These are phyloP conservation scores for Malthinus flaveolus DNA, from an alignment of 2,888 invertebrate species.

Conservation along the genomic window DNA sequence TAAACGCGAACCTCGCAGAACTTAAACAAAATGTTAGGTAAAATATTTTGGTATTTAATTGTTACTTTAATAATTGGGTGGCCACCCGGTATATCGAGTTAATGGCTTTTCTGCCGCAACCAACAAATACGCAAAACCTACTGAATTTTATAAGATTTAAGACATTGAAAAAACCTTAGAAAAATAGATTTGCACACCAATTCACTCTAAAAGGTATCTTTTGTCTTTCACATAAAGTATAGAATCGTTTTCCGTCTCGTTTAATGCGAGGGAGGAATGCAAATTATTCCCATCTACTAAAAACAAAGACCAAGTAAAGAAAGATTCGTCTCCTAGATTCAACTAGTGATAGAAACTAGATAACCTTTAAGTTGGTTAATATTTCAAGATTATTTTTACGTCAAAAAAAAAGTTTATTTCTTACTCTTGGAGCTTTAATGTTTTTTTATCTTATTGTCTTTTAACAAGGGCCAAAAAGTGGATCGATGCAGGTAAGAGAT, in stretches of 20 bases:
- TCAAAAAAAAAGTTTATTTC: too few species aligned
- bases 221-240: constrained; percentile 10
- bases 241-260: constrained; percentile 15
- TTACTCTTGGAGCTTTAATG: too few species aligned
- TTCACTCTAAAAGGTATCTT: constrained; percentile 18
- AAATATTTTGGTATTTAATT: too few species aligned
- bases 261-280: constrained; percentile 16
- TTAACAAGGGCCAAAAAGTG: too few species aligned
- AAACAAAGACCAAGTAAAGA: constrained; percentile 8
- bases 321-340: constrained; percentile 1
- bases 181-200: constrained; percentile 16
- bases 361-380: constrained; percentile 1
- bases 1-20: too few species aligned
- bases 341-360: constrained; percentile 4
- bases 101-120: constrained; percentile 3
- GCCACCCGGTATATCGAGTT: not conserved
- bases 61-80: too few species aligned
- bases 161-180: constrained; percentile 8
- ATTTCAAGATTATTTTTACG: not conserved
- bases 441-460: too few species aligned
- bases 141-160: constrained; percentile 12
- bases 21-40: too few species aligned
- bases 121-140: constrained; percentile 2
- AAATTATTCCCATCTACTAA: constrained; percentile 16
- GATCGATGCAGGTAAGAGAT: too few species aligned